These are phyloP conservation scores for Aplysia californica DNA, from an alignment of 1,140 invertebrate species.

Conservation along the genomic window DNA sequence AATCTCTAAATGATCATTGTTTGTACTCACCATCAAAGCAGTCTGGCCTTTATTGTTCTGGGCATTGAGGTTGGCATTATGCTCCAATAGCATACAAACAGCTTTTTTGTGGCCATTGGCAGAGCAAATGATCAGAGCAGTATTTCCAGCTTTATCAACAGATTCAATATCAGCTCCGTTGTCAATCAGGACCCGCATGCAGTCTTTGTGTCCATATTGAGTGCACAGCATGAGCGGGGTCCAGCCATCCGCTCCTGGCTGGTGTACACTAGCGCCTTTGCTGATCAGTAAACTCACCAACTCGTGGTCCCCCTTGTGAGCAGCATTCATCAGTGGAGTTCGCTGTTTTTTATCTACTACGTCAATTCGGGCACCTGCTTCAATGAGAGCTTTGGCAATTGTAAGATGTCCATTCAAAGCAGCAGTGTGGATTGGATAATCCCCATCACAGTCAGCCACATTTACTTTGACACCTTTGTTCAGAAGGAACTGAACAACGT, in stretches of 20 bases:
- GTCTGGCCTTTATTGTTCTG: background rate
- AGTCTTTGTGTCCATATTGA: conserved; percentile 5
- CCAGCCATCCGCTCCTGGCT: background rate
- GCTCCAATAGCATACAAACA: background rate
- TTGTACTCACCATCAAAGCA: background rate
- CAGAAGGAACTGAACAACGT: conserved; percentile 6
- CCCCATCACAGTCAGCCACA: background rate
- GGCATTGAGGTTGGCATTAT: background rate
- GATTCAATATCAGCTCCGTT: background rate
- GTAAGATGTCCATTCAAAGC: conserved; percentile 3
- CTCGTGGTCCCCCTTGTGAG: conserved; percentile 6
- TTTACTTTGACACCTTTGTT: background rate
- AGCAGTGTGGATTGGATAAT: background rate
- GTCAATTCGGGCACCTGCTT: background rate
- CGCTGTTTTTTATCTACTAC: background rate
- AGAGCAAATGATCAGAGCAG: background rate
- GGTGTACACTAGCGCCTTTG: background rate
- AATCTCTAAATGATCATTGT: background rate
- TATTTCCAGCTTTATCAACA: background rate
- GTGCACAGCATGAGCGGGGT: conserved; percentile 6
- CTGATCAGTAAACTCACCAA: background rate
- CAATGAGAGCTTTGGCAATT: background rate
- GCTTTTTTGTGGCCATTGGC: conserved; percentile 6
- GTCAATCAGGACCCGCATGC: background rate
- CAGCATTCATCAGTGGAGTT: conserved; percentile 5